These are phyloP conservation scores for Hipparchia sbordonii DNA, from an alignment of 2,888 invertebrate genomes.

Conservation along the genomic window DNA sequence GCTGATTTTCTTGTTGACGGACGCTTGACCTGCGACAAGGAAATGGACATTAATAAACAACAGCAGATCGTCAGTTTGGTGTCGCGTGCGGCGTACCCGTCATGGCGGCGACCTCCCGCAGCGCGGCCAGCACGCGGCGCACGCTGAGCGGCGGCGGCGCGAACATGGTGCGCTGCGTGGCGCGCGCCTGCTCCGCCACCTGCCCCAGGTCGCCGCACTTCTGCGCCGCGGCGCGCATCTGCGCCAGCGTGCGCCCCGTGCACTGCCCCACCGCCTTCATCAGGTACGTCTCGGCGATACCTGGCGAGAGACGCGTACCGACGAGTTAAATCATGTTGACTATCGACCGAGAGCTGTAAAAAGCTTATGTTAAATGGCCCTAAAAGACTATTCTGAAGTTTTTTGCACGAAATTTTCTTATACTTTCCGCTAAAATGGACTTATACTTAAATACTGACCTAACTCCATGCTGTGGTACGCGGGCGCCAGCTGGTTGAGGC, in stretches of 20 bases:
- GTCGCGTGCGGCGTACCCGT: conserved; percentile 54
- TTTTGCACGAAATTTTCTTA: no score
- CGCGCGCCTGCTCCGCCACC: conserved; percentile 93
- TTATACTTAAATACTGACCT: conserved; percentile 11
- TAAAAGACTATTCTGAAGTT: no score
- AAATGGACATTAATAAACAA: background rate
- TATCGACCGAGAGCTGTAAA: no score
- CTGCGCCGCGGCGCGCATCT: conserved; percentile 87
- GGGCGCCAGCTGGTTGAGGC: conserved; percentile 97
- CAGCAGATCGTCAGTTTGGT: no score
- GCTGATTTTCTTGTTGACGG: conserved; percentile 92
- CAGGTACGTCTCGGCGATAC: conserved; percentile 96
- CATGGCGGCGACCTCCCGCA: conserved; percentile 94
- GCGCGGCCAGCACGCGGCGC: conserved; percentile 88
- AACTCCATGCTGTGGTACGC: conserved; percentile 88
- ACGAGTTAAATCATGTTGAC: background rate
- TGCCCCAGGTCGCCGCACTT: conserved; percentile 93
- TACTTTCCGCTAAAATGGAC: no score
- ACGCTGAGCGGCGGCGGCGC: conserved; percentile 90
- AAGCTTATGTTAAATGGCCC: no score
- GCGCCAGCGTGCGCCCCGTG: conserved; percentile 92
- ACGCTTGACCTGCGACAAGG: conserved; percentile 76
- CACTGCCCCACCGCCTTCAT: conserved; percentile 97
- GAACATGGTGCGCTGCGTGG: conserved; percentile 94
- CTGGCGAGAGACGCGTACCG: conserved; percentile 67